Conservation (phyloP, 2,113 vertebrate species). For the Pachyramphus minor region DNA sequence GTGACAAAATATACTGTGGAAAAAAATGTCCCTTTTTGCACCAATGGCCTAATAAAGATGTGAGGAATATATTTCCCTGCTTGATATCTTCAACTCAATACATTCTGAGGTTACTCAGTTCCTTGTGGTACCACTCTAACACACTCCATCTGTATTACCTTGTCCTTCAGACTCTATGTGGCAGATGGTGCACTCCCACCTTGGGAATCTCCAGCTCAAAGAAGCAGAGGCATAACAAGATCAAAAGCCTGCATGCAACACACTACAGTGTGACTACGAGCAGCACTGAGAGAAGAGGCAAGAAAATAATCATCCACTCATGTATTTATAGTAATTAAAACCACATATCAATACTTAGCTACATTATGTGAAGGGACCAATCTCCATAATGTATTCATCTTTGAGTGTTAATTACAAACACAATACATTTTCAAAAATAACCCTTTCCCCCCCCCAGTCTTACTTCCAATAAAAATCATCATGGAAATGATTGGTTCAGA, state of each 20-base stretch:
- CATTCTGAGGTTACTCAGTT: background rate
- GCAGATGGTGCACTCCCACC: background rate
- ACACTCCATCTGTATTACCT: background rate
- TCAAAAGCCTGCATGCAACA: background rate
- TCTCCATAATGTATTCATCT: background rate
- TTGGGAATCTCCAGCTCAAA: background rate
- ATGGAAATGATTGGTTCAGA: background rate
- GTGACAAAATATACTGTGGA: background rate
- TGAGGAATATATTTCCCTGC: background rate
- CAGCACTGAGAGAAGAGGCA: background rate
- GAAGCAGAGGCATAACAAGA: background rate
- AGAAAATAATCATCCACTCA: background rate
- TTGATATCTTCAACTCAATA: background rate
- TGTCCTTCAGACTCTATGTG: background rate
- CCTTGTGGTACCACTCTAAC: background rate
- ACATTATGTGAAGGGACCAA: background rate
- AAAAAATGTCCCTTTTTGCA: background rate
- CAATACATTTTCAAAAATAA: background rate
- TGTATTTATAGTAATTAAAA: background rate
- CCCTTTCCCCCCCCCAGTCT: rapidly evolving
- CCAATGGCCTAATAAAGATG: background rate
- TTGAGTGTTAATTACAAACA: background rate
- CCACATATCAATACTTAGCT: background rate
- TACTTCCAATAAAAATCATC: background rate
- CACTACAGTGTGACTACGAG: background rate